Base-by-base conservation (phyloP, 1,140 invertebrate genomes). In the Caerostris extrusa region DNA sequence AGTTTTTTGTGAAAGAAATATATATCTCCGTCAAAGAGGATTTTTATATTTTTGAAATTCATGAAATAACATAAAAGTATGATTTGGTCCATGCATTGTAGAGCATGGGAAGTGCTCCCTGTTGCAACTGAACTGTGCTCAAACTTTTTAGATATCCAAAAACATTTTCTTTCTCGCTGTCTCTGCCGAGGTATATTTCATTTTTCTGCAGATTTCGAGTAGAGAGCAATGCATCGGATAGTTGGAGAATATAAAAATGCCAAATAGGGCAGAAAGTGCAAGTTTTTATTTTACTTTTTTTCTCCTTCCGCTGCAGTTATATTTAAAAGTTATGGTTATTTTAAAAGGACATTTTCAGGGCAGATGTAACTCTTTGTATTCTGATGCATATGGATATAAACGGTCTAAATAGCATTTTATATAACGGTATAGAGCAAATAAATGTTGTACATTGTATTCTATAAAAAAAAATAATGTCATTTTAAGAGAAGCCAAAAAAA, bases 21-120 rank as follows among this genome's bases (percentile, higher is more conserved):
- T 77, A 77, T 77, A 77, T 77, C 19, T 77, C 69, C 19, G 69
- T 77, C 69, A 77, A 12, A 77, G 12, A 7, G 3, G 69, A 6
- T 69, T 69, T 71, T 71, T 77, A 50, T 34, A 77, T 77, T 77
- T 77, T 77, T 53, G 4, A 83, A 19, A 57, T 58, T 57, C 82
- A 19, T 6, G 19, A 58, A 85, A 85, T 85, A 85, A 17, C 82
- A 85, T 85, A 85, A 85, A 57, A 85, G 55, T 56, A 85, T 85
- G 82, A 85, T 85, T 77, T 77, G 34, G 71, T 77, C 19, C 82
- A 58, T 85, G 55, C 82, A 85, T 85, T 85, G 82, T 85, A 58
- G 19, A 85, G 57, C 82, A 85, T 34, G 82, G 34, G 82, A 85
- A 85, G 82, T 85, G 17, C 19, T 77, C 57, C 82, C 17, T 85